phyloP scores from a whole-genome alignment of 2,888 invertebrate genomes.

The Microctonus aethiopoides region DNA sequence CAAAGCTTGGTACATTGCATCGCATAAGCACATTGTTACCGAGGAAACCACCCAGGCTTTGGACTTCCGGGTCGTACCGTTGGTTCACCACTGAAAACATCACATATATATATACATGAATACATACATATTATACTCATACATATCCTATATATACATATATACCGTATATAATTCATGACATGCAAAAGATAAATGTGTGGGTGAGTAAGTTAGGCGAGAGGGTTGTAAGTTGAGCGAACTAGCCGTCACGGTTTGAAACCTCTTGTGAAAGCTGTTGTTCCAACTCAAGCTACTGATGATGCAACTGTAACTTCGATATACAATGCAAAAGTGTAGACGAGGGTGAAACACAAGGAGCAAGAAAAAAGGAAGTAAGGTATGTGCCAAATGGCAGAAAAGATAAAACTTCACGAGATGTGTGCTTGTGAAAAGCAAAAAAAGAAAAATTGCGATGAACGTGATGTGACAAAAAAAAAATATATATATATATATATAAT shows the following conservation, averaged over 20 bases:
- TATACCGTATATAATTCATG: too few relatives aligned
- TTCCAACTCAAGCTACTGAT: too few relatives aligned
- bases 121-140: slow-evolving; percentile 11
- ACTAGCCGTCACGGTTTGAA: slow-evolving; percentile 32
- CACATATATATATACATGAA: not conserved
- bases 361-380: slow-evolving; percentile 23
- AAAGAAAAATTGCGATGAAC: slow-evolving; percentile 16
- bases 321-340: too few relatives aligned
- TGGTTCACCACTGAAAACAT: slow-evolving; percentile 70
- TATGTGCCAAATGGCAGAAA: slow-evolving; percentile 18
- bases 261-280: slow-evolving; percentile 29
- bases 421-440: not conserved
- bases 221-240: slow-evolving; percentile 33
- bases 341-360: too few relatives aligned
- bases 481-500: slow-evolving; percentile 36
- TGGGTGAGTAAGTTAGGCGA: slow-evolving; percentile 20
- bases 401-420: not conserved
- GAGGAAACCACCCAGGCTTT: slow-evolving; percentile 71
- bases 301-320: not conserved
- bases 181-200: not conserved
- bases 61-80: slow-evolving; percentile 71
- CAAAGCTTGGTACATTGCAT: slow-evolving; percentile 71
- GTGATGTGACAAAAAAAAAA: slow-evolving; percentile 32
- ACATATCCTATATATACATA: not conserved
- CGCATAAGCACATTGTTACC: slow-evolving; percentile 71